phyloP scores from a whole-genome alignment of 2,113 vertebrate genomes.

The Bombycilla garrulus region DNA sequence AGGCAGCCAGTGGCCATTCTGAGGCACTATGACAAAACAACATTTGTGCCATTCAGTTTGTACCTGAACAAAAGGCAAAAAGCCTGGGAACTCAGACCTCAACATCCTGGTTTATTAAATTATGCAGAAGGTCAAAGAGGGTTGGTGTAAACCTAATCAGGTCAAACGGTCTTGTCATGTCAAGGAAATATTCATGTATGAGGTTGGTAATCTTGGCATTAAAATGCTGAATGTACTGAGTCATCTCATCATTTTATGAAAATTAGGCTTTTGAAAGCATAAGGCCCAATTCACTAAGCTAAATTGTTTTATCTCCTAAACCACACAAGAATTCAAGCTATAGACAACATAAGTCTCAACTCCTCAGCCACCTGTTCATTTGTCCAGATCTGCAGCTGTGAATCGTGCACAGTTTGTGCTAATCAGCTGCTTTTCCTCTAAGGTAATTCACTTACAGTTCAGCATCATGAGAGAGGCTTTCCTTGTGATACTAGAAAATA shows the following conservation, averaged over 20 bases:
- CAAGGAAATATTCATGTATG: background rate
- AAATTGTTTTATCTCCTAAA: background rate
- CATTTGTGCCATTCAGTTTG: background rate
- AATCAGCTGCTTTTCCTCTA: constrained; percentile 14
- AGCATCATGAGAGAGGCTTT: background rate
- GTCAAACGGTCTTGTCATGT: background rate
- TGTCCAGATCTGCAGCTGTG: constrained; percentile 4
- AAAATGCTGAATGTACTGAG: background rate
- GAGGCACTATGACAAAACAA: background rate
- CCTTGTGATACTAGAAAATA: background rate
- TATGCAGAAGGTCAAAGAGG: background rate
- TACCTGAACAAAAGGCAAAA: background rate
- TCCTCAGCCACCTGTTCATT: background rate
- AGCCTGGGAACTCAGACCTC: background rate
- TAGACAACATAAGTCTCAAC: background rate
- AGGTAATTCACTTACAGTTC: background rate
- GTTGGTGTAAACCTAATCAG: background rate
- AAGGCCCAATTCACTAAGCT: background rate
- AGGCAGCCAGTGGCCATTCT: background rate
- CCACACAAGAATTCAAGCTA: background rate
- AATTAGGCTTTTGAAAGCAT: background rate
- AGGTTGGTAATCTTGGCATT: background rate
- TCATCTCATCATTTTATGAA: background rate
- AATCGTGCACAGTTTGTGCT: background rate
- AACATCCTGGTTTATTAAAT: background rate